These are phyloP conservation scores for Drepana falcataria DNA, from an alignment of 2,888 invertebrate genomes.

Conservation along the genomic window DNA sequence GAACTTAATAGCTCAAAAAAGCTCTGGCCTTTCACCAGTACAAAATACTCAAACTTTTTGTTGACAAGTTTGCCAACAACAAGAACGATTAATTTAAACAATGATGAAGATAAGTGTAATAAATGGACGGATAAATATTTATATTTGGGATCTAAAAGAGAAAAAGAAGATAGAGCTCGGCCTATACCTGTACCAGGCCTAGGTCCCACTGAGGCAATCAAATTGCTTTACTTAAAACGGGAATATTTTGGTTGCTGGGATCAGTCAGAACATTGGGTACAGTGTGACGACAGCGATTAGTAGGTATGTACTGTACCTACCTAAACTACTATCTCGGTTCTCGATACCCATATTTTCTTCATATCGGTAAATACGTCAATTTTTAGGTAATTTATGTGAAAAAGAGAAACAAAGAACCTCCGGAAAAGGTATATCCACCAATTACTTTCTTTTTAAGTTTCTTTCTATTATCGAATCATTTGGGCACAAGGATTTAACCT, in stretches of 20 bases:
- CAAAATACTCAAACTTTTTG: background rate
- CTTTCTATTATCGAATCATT: too few relatives aligned
- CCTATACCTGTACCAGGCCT: slow-evolving; percentile 47
- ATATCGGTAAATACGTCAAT: too few relatives aligned
- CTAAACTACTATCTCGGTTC: too few relatives aligned
- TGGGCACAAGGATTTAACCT: too few relatives aligned
- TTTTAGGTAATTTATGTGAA: too few relatives aligned
- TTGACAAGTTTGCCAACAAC: too few relatives aligned
- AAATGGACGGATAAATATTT: slow-evolving; percentile 77
- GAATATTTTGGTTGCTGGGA: slow-evolving; percentile 49
- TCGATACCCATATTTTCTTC: too few relatives aligned
- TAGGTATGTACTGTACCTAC: background rate
- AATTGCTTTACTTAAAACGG: slow-evolving; percentile 43
- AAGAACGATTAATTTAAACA: too few relatives aligned
- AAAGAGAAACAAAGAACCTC: too few relatives aligned
- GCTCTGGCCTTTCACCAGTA: slow-evolving; percentile 14
- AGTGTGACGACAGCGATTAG: slow-evolving; percentile 31
- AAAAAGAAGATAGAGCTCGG: slow-evolving; percentile 39
- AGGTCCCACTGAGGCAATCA: slow-evolving; percentile 42
- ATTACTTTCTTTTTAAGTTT: too few relatives aligned
- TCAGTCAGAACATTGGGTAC: slow-evolving; percentile 50
- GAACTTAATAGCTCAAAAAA: slow-evolving; percentile 36
- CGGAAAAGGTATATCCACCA: too few relatives aligned
- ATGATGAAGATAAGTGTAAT: background rate
- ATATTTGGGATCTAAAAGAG: slow-evolving; percentile 72